Conservation (phyloP, 2,797 vertebrate species). For the Protonibea diacanthus region DNA sequence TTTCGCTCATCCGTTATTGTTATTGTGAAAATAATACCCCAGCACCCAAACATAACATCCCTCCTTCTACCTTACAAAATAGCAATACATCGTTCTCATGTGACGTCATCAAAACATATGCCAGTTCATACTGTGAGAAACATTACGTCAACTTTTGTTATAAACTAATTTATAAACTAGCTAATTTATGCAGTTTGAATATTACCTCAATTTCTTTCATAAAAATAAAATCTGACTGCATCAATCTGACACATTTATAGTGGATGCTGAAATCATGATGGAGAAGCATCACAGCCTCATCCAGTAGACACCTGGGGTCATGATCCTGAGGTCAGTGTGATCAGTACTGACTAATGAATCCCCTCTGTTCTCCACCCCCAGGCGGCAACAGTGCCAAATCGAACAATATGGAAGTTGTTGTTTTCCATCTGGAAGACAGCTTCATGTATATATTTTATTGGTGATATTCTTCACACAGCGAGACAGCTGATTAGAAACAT, state of each 20-base stretch:
- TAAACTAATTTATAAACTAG: too few species aligned
- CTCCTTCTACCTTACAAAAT: too few species aligned
- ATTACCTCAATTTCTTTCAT: too few species aligned
- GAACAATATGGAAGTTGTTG: conserved; percentile 36
- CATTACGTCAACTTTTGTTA: too few species aligned
- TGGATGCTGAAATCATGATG: neutral
- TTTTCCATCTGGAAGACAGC: conserved; percentile 37
- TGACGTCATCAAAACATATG: too few species aligned
- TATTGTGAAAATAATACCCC: too few species aligned
- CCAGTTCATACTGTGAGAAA: too few species aligned
- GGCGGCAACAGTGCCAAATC: neutral
- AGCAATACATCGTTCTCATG: too few species aligned
- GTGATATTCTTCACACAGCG: conserved; percentile 41
- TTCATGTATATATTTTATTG: conserved; percentile 59
- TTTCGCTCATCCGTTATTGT: too few species aligned
- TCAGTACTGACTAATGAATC: neutral
- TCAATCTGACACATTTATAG: neutral
- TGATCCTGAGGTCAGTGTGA: neutral
- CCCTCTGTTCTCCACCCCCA: neutral
- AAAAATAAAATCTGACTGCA: neutral
- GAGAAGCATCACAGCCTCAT: neutral
- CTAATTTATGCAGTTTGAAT: too few species aligned
- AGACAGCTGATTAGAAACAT: conserved; percentile 54
- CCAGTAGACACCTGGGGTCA: neutral
- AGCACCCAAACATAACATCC: too few species aligned